Evolutionary conservation across 2,113 vertebrate genomes (phyloP), one percentile per base, ranked within the genome.

Genomic region (Rostratula benghalensis): DNA sequence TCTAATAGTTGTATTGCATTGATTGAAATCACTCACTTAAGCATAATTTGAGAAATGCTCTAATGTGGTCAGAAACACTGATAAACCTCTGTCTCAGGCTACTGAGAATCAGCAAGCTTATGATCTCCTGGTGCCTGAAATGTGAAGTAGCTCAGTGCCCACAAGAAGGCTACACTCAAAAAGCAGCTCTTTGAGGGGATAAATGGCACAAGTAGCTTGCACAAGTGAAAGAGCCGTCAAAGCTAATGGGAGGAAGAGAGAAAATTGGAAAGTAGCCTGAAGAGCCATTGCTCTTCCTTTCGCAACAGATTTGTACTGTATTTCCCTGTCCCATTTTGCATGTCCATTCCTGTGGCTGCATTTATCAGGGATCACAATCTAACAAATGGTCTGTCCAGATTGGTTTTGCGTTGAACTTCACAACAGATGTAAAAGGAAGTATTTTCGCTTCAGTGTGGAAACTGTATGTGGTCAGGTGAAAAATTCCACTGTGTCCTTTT

Each of bases 11-110:
- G 28, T 23, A 54, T 75, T 84, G 53, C 81, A 87, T 45, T 73
- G 77, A 76, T 56, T 82, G 45, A 61, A 89, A 78, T 95, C 83
- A 39, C 39, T 61, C 54, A n/a, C 41, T 22, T 14, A 60, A 61
- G 67, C 71, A 61, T 88, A 94, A 87, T 83, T 91, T 90, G 90
- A 93, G 82, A 94, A 54, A 79, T 85, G 45, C 28, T 79, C 3
- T 91, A 69, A 69, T 70, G 71, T 67, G 67, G 35, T 70, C 0
- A 0, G 82, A 77, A 88, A 31, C 71, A 33, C 64, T 70, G 92
- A 92, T 82, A 90, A 77, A 77, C 28, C 63, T 87, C 63, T 90
- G 14, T 83, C 85, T 85, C 46, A 39, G 5, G n/a, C 31, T 45
- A 30, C 79, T 70, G 82, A 69, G 54, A 80, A 11, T 22, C 24